Percentiles rank a stretch among this genome's conserved stretches.
Evolutionary conservation across 1,140 invertebrate genomes (phyloP).

Genomic region (Lasioglossum albipes): DNA sequence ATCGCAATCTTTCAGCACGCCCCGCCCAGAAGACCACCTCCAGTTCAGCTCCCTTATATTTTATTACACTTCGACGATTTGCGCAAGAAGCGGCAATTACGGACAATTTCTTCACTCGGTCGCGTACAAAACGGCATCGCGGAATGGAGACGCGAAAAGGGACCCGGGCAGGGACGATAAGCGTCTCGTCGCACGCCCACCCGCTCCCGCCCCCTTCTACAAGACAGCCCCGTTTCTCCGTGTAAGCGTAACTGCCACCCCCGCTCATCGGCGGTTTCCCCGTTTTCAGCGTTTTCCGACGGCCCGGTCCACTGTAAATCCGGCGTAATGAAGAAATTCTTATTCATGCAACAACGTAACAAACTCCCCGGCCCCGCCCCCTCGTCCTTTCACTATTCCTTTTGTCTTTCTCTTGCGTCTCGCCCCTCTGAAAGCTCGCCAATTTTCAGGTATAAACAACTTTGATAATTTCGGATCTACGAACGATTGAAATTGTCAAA

Average conservation of each 20-base stretch:
- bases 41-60: conserved; percentile 2
- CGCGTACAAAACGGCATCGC: conserved; percentile 1
- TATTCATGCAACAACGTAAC: conserved; percentile 21
- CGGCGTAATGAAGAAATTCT: conserved; percentile 32
- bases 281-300: conserved; percentile 1
- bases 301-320: conserved; percentile 20
- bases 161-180: neutral
- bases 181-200: neutral
- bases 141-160: neutral
- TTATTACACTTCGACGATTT: conserved; percentile 7
- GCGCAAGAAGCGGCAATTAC: conserved; percentile 21
- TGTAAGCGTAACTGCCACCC: neutral
- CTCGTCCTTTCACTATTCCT: neutral
- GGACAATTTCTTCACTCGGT: conserved; percentile 11
- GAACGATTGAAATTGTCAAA: too few relatives aligned
- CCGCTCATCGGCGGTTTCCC: neutral
- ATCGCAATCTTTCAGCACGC: neutral
- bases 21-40: neutral
- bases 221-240: neutral
- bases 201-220: neutral
- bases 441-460: conserved; percentile 14
- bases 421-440: conserved; percentile 2
- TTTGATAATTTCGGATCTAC: neutral
- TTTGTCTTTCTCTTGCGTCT: neutral
- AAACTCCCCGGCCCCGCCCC: neutral